These are phyloP conservation scores for Holocentrus rufus DNA, from an alignment of 2,797 vertebrate genomes.

Conservation along the genomic window DNA sequence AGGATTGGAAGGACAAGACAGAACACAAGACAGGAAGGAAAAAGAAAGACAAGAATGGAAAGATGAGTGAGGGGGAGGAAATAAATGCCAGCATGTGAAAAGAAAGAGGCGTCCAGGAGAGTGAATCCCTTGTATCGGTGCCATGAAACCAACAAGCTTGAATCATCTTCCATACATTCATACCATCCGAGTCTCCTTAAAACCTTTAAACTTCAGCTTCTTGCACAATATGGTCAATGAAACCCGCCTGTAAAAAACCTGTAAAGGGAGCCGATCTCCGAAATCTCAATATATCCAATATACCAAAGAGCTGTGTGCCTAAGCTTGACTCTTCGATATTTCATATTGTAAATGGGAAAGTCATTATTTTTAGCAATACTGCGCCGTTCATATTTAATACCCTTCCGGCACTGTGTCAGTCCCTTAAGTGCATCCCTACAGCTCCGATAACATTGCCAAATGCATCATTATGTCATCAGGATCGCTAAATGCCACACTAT, in stretches of 20 bases:
- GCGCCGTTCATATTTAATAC: conserved; percentile 71
- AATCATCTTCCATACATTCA: not conserved
- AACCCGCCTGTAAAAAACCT: conserved; percentile 1
- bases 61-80: not conserved
- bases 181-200: not conserved
- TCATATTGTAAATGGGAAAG: conserved; percentile 57
- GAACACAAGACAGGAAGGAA: conserved; percentile 19
- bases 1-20: not conserved
- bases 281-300: conserved; percentile 2
- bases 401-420: conserved; percentile 57
- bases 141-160: not conserved
- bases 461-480: conserved; percentile 68
- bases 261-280: conserved; percentile 3
- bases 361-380: conserved; percentile 73
- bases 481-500: conserved; percentile 42
- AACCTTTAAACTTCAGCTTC: not conserved
- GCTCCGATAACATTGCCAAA: conserved; percentile 56
- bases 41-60: not conserved
- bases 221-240: not conserved
- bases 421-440: conserved; percentile 73
- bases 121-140: not conserved
- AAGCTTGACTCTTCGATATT: conserved; percentile 23
- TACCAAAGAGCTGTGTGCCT: conserved; percentile 10
- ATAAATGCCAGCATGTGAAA: not conserved
- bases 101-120: not conserved